Evolutionary conservation across 37 sponge, comb jelly and placozoan genomes (phyloP), one percentile per base, ranked within the genome.

Genomic region (Diacarnus erythraeanus): DNA sequence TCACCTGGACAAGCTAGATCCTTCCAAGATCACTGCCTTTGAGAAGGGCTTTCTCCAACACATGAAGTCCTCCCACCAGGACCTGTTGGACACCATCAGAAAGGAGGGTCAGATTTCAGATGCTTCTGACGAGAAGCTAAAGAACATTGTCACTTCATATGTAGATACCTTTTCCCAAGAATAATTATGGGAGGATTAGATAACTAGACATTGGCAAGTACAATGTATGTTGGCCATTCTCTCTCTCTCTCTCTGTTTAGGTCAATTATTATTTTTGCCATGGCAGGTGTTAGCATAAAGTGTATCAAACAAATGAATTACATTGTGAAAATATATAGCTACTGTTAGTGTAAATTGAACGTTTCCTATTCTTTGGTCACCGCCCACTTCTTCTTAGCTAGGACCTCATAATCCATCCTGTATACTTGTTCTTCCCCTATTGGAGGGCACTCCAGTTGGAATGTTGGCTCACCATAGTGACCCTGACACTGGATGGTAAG

Each of bases 1-100:
- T 26, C 86, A 96, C 59, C 74, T 98, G 66, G 99, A 98, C 88
- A 98, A 94, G 86, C 27, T 98, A 67, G 99, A 96, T 57, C 93
- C 94, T 0, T 63, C 92, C 47, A 84, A 76, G 83, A 63, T 98
- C 70, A 96, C 99, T 29, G 85, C 73, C 31, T 98, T 98, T 70
- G 99, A 98, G 90, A 56, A 86, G 71, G 92, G 86, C 56, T 98
- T 96, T 88, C 80, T 98, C 21, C 77, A 94, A 56, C 96, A 98
- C 90, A 88, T 98, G 73, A 84, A 92, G 9, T 81, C 90, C 59
- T 84, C 89, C 61, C 96, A 98, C 72, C 91, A 91, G 79, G 85
- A 70, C 44, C 81, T 98, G 26, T 71, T 98, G 69, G 88, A 94
- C 58, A 87, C 88, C 63, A 93, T 98, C 72, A 77, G 87, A 42